A percentile compares a stretch with the other conserved stretches of the same genome.
phyloP scores from a whole-genome alignment of 2,113 vertebrate species.

The Hassar affinis region DNA sequence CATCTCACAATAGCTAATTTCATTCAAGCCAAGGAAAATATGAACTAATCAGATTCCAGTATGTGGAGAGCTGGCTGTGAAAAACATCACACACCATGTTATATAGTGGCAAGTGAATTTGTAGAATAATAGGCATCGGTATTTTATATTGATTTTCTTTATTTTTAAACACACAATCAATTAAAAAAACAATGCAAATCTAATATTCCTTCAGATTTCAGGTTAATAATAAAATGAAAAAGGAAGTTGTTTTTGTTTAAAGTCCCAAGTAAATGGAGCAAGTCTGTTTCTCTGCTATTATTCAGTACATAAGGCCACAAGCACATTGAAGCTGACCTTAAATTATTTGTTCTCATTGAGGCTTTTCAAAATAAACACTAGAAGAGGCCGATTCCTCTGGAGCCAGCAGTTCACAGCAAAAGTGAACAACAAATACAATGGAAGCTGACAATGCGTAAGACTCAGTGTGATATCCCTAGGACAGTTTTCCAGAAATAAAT shows the following conservation, averaged over 20 bases:
- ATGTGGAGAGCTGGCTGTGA: constrained; percentile 54
- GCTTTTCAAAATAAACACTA: constrained; percentile 74
- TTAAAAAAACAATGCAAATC: neutral
- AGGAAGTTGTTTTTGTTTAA: constrained; percentile 36
- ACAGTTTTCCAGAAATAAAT: constrained; percentile 67
- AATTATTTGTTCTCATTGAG: constrained; percentile 69
- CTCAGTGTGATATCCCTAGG: constrained; percentile 60
- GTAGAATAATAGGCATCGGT: constrained; percentile 9
- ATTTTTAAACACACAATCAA: neutral
- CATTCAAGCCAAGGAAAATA: constrained; percentile 67
- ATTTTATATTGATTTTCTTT: neutral
- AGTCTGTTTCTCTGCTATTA: constrained; percentile 67
- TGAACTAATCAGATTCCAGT: constrained; percentile 62
- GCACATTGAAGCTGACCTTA: constrained; percentile 64
- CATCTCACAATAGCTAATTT: constrained; percentile 55
- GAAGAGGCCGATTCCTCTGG: constrained; percentile 64
- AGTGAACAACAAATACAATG: constrained; percentile 72
- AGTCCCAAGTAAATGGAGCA: constrained; percentile 68
- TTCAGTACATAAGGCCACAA: constrained; percentile 55
- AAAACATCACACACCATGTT: constrained; percentile 50
- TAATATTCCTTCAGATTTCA: neutral
- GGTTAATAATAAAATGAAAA: constrained; percentile 1
- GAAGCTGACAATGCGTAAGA: constrained; percentile 64
- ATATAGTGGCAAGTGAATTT: neutral
- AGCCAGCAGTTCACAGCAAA: constrained; percentile 64